Conservation (phyloP, 2,113 vertebrate species). For the Callorhinus ursinus region DNA sequence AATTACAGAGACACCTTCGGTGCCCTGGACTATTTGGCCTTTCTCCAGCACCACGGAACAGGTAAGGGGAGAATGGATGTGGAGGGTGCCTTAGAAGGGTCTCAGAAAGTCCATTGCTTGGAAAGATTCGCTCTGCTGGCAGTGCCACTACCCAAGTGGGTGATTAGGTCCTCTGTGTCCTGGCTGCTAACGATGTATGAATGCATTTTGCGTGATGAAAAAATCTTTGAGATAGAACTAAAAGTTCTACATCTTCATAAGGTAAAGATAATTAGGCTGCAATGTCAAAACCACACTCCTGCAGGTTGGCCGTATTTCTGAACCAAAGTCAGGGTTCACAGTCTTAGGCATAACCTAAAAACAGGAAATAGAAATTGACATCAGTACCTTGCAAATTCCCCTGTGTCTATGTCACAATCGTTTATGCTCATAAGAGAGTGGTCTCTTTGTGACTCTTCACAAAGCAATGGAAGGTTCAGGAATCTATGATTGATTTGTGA, state of each 20-base stretch:
- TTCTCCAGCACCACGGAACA: constrained; percentile 80
- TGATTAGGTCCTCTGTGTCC: background rate
- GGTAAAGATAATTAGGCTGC: background rate
- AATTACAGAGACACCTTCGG: constrained; percentile 74
- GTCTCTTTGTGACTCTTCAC: no score
- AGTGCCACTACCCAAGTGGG: background rate
- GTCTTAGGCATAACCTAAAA: background rate
- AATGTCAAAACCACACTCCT: background rate
- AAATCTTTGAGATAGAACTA: background rate
- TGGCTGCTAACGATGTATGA: background rate
- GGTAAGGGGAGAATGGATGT: constrained; percentile 78
- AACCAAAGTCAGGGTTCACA: background rate
- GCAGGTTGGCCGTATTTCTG: background rate
- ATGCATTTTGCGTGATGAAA: background rate
- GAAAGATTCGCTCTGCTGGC: background rate
- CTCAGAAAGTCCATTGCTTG: background rate
- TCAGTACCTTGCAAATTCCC: background rate
- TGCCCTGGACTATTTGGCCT: constrained; percentile 55
- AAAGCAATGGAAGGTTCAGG: background rate
- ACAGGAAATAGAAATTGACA: background rate
- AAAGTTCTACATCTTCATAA: background rate
- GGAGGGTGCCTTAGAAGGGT: background rate
- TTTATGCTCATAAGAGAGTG: background rate
- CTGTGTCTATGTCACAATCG: background rate
- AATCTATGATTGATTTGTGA: background rate